Base-by-base conservation (phyloP, 92 coral and sea anemone genomes). In the Porites rus region DNA sequence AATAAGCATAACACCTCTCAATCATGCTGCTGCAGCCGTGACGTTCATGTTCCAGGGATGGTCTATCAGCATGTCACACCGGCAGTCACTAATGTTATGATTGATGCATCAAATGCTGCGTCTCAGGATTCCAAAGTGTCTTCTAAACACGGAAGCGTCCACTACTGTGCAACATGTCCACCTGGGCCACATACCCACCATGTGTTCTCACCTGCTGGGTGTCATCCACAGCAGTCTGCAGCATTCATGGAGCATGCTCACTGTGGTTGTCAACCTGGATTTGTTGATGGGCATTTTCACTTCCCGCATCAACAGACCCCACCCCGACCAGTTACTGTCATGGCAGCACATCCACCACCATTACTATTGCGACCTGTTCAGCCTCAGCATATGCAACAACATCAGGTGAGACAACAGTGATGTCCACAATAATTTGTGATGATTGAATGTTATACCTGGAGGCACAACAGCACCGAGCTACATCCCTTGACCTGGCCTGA, bases 131-230 rank as follows among this genome's bases (percentile, higher is more conserved):
- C 87, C 18, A 95, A 95, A 77, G 75, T 87, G 20, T 24, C 89
- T 14, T 78, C 91, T 7, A 95, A 95, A 76, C 98, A 94, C 17
- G 78, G 88, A 65, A 81, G 91, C 6, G 92, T 90, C 8, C 96
- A 93, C 71, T 93, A 93, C 80, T 93, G 98, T 54, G 90, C 96
- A 0, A 80, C 93, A 0, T 95, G 98, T 31, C 98, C 98, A 2
- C 98, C 98, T 1, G 98, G 98, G 9, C 96, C 94, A 8, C 98
- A 95, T 61, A 71, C 96, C 1, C 98, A 95, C 56, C 98, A 95
- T 17, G 65, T 95, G 74, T 95, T 93, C 62, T 91, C 98, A 21
- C 93, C 98, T 53, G 91, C 95, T 16, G 85, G 83, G 68, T 95
- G 97, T 83, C 97, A 94, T 69, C 95, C 95, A 13, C 97, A 89